Evolutionary conservation across 35 echinoderm and acorn worm species (phyloP).

Genomic region (Apostichopus parvimensis): DNA sequence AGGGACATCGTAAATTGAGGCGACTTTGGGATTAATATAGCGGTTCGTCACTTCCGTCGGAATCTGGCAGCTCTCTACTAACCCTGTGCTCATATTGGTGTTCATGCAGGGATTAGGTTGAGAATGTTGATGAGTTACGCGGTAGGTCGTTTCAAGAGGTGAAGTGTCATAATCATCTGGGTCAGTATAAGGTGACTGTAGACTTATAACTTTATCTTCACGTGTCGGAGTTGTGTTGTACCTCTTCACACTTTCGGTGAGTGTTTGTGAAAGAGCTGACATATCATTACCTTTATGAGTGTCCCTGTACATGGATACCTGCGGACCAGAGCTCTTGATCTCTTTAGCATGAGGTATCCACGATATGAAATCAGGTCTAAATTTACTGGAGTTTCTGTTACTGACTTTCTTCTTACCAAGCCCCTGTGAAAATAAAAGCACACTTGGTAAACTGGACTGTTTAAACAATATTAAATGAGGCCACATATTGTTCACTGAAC

Average conservation of each 20-base stretch:
- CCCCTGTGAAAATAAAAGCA: slow-evolving; percentile 59
- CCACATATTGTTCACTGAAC: too few species aligned
- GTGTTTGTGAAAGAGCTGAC: slow-evolving; percentile 49
- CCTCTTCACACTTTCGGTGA: slow-evolving; percentile 56
- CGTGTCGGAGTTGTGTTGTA: slow-evolving; percentile 8
- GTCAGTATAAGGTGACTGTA: slow-evolving; percentile 53
- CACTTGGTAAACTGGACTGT: too few species aligned
- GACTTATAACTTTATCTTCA: not conserved
- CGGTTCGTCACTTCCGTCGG: slow-evolving; percentile 63
- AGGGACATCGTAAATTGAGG: slow-evolving; percentile 81
- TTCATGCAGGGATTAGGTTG: slow-evolving; percentile 84
- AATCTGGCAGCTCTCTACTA: slow-evolving; percentile 32
- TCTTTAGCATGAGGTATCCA: slow-evolving; percentile 94
- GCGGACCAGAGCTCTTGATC: slow-evolving; percentile 70
- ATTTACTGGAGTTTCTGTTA: slow-evolving; percentile 65
- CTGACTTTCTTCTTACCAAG: slow-evolving; percentile 92
- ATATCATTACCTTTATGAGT: slow-evolving; percentile 21
- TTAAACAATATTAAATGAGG: too few species aligned
- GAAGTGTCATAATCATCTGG: slow-evolving; percentile 47
- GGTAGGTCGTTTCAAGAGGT: slow-evolving; percentile 81
- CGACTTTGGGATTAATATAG: slow-evolving; percentile 76
- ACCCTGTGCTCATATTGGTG: slow-evolving; percentile 96
- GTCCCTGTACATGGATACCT: slow-evolving; percentile 80
- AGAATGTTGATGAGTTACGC: slow-evolving; percentile 71
- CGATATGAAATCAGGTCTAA: slow-evolving; percentile 91